Evolutionary conservation across 2,888 invertebrate genomes (phyloP), one percentile per base, ranked within the genome.

Genomic region (Melinaea menophilus): DNA sequence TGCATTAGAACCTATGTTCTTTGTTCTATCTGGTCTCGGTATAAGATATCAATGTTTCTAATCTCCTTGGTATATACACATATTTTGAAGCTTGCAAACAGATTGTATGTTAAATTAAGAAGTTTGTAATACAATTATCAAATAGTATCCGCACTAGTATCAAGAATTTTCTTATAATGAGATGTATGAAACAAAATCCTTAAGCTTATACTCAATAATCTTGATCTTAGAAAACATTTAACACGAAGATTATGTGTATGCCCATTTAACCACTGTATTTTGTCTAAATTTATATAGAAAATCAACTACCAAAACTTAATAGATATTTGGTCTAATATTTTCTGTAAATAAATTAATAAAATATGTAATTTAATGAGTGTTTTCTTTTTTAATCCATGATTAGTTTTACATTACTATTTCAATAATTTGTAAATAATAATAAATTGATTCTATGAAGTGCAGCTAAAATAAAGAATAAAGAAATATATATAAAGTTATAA

Each of bases 281-380:
- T 81, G 81, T 84, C 85, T 79, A 81, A 81, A 85, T 81, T 81
- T 76, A 80, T 79, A 77, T 79, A 79, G 76, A 77, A 82, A 81
- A 79, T 82, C 81, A 78, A 82, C 78, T 80, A 79, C 78, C 79
- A 77, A 84, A 83, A 79, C 81, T 79, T 79, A 79, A 84, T 82
- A 83, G 80, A 82, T 22, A 83, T 85, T 88, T 86, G 88, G 86
- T 88, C 88, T 81, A 85, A 82, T 85, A 87, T 88, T 89, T 88
- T 88, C 89, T 91, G 91, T 91, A 91, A 91, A 91, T 91, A 91
- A 90, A 91, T 82, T 80, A 79, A 90, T 82, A 80, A 78, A 87
- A 87, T 86, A 88, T 85, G 81, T 86, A 84, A 87, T 86, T 86
- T 84, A 87, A 81, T 79, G 76, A 75, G 56, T 68, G 72, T 75